Conservation (phyloP, 1,140 invertebrate species). For the Zelostemma sp. region DNA sequence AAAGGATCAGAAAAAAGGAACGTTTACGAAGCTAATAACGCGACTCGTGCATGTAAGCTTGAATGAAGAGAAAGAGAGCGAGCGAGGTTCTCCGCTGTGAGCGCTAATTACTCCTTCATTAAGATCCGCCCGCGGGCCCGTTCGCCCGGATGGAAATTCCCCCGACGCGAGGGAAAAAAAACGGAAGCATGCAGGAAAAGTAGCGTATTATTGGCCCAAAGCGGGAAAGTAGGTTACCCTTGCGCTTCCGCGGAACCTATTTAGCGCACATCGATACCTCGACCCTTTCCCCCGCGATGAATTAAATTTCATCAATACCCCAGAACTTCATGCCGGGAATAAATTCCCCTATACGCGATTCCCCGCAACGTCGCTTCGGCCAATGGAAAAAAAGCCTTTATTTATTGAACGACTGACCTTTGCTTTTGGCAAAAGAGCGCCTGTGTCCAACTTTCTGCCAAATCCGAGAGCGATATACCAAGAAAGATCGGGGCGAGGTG, state of each 20-base stretch:
- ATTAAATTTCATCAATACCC: too few relatives aligned
- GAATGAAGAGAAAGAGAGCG: constrained; percentile 4
- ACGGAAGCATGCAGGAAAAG: constrained; percentile 23
- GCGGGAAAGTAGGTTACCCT: constrained; percentile 27
- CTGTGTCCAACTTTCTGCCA: constrained; percentile 34
- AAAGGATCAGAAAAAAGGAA: too few relatives aligned
- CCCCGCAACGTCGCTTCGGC: background rate
- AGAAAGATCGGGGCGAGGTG: constrained; percentile 23
- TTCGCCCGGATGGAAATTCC: constrained; percentile 25
- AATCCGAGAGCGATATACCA: constrained; percentile 42
- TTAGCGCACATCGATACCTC: constrained; percentile 9
- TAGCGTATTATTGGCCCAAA: constrained; percentile 22
- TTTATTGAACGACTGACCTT: constrained; percentile 43
- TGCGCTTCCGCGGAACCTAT: constrained; percentile 21
- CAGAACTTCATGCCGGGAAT: too few relatives aligned
- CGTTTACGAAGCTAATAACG: too few relatives aligned
- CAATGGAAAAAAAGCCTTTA: constrained; percentile 35
- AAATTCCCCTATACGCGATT: background rate
- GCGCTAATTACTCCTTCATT: constrained; percentile 43
- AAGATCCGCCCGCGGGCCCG: constrained; percentile 29
- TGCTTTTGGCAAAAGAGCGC: constrained; percentile 34
- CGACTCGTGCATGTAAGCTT: constrained; percentile 10
- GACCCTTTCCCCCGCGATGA: background rate
- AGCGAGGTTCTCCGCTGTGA: constrained; percentile 1
- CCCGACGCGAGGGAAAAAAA: constrained; percentile 4